These are phyloP conservation scores for Phasia obesa DNA, from an alignment of 2,888 invertebrate genomes.

Conservation along the genomic window DNA sequence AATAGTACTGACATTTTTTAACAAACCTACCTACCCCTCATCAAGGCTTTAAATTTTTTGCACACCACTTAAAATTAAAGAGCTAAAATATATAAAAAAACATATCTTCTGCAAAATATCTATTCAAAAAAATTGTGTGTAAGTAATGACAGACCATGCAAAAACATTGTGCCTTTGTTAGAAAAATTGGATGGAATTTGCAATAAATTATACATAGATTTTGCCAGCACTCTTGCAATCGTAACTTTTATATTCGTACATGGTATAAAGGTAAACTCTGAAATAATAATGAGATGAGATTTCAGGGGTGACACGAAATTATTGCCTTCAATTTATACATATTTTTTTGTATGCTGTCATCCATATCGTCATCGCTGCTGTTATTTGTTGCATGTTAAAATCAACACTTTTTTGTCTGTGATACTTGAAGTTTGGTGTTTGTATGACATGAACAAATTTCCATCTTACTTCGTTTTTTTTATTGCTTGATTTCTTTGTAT, in stretches of 20 bases:
- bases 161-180: neutral
- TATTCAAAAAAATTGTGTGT: neutral
- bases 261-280: conserved; percentile 11
- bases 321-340: neutral
- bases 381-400: conserved; percentile 38
- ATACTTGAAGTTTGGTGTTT: neutral
- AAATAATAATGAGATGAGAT: neutral
- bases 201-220: conserved; percentile 41
- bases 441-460: neutral
- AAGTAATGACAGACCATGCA: conserved; percentile 22
- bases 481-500: too few species aligned
- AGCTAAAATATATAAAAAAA: too few species aligned
- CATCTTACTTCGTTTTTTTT: neutral
- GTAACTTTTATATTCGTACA: neutral
- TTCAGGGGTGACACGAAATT: conserved; percentile 13
- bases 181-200: conserved; percentile 7
- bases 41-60: too few species aligned
- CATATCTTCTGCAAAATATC: neutral
- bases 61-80: too few species aligned
- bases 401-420: conserved; percentile 41
- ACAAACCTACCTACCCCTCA: too few species aligned
- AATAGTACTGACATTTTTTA: too few species aligned
- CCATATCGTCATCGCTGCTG: conserved; percentile 15
- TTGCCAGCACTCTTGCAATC: neutral
- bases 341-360: neutral